Evolutionary conservation across 2,888 invertebrate genomes (phyloP).

Genomic region (Epinotia ramella): DNA sequence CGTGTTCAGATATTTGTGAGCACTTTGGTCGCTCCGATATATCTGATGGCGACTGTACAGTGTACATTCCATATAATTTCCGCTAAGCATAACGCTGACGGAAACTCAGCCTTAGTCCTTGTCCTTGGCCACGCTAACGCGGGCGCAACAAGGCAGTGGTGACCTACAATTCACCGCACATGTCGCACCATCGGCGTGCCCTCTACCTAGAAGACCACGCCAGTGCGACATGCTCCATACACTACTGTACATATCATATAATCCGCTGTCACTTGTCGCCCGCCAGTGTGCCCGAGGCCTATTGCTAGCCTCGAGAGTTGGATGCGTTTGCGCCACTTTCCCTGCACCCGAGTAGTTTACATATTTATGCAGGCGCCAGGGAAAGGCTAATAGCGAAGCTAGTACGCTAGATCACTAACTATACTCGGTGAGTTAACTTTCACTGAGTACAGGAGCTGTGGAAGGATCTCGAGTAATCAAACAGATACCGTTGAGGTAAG

Average conservation of each 20-base stretch:
- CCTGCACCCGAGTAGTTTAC: constrained; percentile 18
- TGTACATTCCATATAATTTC: too few relatives aligned
- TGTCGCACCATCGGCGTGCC: too few relatives aligned
- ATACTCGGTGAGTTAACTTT: constrained; percentile 18
- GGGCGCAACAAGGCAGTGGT: not conserved
- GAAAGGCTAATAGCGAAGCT: constrained; percentile 27
- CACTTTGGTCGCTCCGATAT: too few relatives aligned
- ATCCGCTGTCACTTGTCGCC: not conserved
- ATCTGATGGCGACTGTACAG: too few relatives aligned
- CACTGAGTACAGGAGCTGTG: constrained; percentile 4
- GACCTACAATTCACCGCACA: too few relatives aligned
- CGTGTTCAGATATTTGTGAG: too few relatives aligned
- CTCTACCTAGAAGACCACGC: too few relatives aligned
- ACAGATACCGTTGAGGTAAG: not conserved
- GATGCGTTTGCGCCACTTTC: constrained; percentile 23
- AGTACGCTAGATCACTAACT: constrained; percentile 32
- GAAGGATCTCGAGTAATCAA: not conserved
- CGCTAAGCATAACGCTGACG: too few relatives aligned
- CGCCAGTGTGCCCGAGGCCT: not conserved
- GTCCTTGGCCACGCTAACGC: too few relatives aligned
- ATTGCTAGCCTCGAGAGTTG: constrained; percentile 10
- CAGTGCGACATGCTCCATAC: too few relatives aligned
- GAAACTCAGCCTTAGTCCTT: too few relatives aligned
- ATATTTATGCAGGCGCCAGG: constrained; percentile 25
- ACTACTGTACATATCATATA: too few relatives aligned